Percentiles rank a stretch among this genome's conserved stretches.
Conservation (phyloP, 1,140 invertebrate genomes). For the Dinoponera quadriceps region DNA sequence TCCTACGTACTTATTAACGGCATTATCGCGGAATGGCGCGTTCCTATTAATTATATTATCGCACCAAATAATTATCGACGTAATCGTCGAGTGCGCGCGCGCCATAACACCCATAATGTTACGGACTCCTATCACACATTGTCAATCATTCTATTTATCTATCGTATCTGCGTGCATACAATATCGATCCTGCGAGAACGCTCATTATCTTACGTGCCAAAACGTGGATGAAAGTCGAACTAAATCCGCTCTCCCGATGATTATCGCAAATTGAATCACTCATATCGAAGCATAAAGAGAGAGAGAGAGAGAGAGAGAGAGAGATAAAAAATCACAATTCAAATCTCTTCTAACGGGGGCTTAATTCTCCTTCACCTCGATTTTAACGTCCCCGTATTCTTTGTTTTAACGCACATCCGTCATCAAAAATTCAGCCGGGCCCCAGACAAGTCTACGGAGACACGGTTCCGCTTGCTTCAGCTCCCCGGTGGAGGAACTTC, state of each 20-base stretch:
- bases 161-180: not conserved
- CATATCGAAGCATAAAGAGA: not conserved
- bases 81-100: not conserved
- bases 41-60: slow-evolving; percentile 56
- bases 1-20: slow-evolving; percentile 58
- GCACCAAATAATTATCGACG: slow-evolving; percentile 42
- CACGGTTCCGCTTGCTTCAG: not conserved
- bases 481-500: slow-evolving; percentile 19
- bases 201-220: not conserved
- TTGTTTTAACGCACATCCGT: not conserved
- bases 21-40: slow-evolving; percentile 39
- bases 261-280: not conserved
- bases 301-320: not conserved
- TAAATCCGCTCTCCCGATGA: not conserved
- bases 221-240: not conserved
- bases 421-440: slow-evolving; percentile 22
- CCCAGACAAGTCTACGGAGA: slow-evolving; percentile 6
- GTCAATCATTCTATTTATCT: slow-evolving; percentile 30
- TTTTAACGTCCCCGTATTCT: not conserved
- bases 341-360: not conserved
- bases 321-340: too few species aligned
- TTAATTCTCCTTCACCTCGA: not conserved
- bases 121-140: not conserved
- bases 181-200: not conserved
- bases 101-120: slow-evolving; percentile 16